Percentiles rank a stretch among this genome's conserved stretches.
These are phyloP conservation scores for Morinoia aosen DNA, from an alignment of 2,888 invertebrate species.

Conservation along the genomic window DNA sequence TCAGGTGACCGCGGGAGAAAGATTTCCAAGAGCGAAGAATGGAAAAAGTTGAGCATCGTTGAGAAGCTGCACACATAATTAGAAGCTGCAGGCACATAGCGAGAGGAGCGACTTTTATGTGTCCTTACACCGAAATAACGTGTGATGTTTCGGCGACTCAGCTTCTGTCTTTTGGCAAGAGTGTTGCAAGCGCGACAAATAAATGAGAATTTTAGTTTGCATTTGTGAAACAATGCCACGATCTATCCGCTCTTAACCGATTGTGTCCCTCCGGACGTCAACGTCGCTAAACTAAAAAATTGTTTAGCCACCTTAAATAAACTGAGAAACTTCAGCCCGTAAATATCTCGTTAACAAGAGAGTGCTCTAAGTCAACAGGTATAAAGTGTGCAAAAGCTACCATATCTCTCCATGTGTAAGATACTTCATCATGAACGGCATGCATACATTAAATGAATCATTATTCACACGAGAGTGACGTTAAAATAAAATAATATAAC, in stretches of 20 bases:
- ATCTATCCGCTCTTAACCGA: neutral
- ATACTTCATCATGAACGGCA: no score
- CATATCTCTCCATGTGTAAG: no score
- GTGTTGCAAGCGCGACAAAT: neutral
- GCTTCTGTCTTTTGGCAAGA: neutral
- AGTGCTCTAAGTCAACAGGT: neutral
- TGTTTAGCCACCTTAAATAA: neutral
- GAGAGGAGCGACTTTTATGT: neutral
- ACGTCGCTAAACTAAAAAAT: neutral
- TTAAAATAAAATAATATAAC: neutral
- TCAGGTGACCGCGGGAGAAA: neutral
- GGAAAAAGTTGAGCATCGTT: neutral
- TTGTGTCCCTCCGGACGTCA: neutral
- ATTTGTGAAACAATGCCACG: neutral
- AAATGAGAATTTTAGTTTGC: neutral
- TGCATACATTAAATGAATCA: no score
- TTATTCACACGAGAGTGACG: neutral
- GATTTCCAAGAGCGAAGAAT: neutral
- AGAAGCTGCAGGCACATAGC: neutral
- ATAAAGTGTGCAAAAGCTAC: neutral
- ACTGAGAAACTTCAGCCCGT: neutral
- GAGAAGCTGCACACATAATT: neutral
- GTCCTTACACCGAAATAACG: neutral
- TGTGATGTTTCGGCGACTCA: no score
- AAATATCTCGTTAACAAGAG: neutral